Evolutionary conservation across 2,797 vertebrate species (phyloP).

Genomic region (Buceros bicornis): DNA sequence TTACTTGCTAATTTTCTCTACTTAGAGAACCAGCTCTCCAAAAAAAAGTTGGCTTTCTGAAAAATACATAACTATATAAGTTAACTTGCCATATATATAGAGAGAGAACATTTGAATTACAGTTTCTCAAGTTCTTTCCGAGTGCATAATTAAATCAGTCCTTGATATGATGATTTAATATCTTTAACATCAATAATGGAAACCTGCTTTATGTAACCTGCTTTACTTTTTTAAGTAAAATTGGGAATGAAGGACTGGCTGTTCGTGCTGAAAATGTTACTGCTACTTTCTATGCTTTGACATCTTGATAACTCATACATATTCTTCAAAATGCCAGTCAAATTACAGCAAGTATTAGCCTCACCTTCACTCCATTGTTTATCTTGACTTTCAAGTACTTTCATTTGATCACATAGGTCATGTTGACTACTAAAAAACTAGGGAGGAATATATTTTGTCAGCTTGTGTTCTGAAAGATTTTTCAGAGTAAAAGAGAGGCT

Average conservation of each 20-base stretch:
- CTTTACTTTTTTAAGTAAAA: not conserved
- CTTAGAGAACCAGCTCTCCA: not conserved
- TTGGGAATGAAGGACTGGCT: not conserved
- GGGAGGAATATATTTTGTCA: slow-evolving; percentile 1
- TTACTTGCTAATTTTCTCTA: not conserved
- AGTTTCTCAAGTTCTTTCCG: not conserved
- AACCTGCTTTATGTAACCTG: not conserved
- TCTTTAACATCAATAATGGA: not conserved
- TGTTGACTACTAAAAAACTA: not conserved
- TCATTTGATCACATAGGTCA: slow-evolving; percentile 11
- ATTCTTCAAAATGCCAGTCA: not conserved
- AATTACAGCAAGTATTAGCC: not conserved
- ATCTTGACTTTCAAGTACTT: slow-evolving; percentile 11
- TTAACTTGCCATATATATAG: not conserved
- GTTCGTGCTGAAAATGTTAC: not conserved
- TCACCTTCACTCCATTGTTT: not conserved
- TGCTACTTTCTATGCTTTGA: not conserved
- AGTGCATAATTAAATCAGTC: not conserved
- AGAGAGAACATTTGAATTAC: not conserved
- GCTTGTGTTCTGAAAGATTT: not conserved
- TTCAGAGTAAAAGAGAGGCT: not conserved
- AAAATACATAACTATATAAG: not conserved
- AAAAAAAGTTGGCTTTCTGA: not conserved
- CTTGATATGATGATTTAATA: not conserved
- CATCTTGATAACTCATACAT: not conserved